These are phyloP conservation scores for Polyergus mexicanus DNA, from an alignment of 1,140 invertebrate genomes.

Conservation along the genomic window DNA sequence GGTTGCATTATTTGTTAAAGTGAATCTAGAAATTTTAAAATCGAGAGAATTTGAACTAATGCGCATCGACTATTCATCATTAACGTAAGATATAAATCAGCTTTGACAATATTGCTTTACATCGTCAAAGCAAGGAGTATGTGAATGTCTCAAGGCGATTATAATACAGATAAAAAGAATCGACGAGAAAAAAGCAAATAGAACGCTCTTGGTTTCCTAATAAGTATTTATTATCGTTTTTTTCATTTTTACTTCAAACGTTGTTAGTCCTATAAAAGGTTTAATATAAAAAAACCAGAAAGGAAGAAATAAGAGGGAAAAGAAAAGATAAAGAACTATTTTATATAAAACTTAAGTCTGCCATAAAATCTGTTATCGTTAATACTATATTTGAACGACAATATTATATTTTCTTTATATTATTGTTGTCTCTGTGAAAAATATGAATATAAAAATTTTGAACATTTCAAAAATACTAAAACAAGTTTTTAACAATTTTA, in stretches of 20 bases:
- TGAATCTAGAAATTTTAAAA: background rate
- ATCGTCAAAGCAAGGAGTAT: background rate
- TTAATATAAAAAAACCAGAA: background rate
- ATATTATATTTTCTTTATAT: too few relatives aligned
- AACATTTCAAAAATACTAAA: background rate
- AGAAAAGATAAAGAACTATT: too few relatives aligned
- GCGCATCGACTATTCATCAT: background rate
- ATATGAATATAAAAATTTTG: background rate
- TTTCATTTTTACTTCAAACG: conserved; percentile 24
- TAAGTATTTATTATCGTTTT: conserved; percentile 61
- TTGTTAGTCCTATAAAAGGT: conserved; percentile 42
- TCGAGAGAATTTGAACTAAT: background rate
- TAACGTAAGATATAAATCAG: background rate
- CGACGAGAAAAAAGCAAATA: conserved; percentile 52
- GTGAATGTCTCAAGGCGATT: conserved; percentile 1
- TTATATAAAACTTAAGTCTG: too few relatives aligned
- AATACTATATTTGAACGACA: too few relatives aligned
- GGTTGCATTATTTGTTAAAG: background rate
- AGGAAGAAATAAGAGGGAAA: background rate
- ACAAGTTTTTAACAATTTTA: background rate
- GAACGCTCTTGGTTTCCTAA: conserved; percentile 69
- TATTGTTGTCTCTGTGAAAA: too few relatives aligned
- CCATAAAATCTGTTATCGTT: too few relatives aligned
- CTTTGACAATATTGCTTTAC: conserved; percentile 17
- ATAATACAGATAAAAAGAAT: conserved; percentile 44